Percentiles rank a stretch among this genome's conserved stretches.
These are phyloP conservation scores for Sebastes melanostomus DNA, from an alignment of 2,797 vertebrate species.

Conservation along the genomic window DNA sequence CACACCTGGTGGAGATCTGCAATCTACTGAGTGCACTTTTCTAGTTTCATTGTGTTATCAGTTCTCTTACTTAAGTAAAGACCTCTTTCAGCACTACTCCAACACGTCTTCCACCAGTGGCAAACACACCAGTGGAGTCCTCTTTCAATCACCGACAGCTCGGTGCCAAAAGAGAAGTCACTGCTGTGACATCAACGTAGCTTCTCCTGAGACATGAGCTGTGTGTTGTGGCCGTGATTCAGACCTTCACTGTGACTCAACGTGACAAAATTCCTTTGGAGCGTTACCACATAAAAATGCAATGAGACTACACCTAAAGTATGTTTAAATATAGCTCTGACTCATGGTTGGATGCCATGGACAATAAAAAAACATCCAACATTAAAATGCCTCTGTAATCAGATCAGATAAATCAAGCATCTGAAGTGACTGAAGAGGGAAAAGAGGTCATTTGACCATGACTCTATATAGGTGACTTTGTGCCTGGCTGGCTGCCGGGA, in stretches of 20 bases:
- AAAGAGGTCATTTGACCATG: constrained; percentile 16
- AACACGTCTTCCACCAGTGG: neutral
- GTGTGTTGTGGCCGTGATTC: constrained; percentile 23
- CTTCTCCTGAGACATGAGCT: neutral
- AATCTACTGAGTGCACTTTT: neutral
- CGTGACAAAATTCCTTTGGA: constrained; percentile 34
- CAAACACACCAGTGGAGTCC: neutral
- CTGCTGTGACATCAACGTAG: neutral
- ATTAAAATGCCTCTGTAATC: constrained; percentile 65
- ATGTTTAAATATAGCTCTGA: constrained; percentile 63
- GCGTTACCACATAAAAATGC: constrained; percentile 32
- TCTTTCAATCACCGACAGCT: neutral
- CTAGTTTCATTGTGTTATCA: neutral
- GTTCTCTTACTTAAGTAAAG: neutral
- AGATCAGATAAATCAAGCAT: constrained; percentile 47
- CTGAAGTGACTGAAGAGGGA: constrained; percentile 21
- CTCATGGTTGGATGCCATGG: constrained; percentile 22
- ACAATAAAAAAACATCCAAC: constrained; percentile 8
- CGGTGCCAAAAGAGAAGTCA: neutral
- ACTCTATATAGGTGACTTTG: neutral
- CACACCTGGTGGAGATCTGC: too few relatives aligned
- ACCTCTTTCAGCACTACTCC: neutral
- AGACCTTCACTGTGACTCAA: constrained; percentile 53
- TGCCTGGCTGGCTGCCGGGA: constrained; percentile 15
- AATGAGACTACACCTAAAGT: constrained; percentile 49